phyloP scores from a whole-genome alignment of 2,797 vertebrate genomes.

The Lepidocolaptes lacrymiger region DNA sequence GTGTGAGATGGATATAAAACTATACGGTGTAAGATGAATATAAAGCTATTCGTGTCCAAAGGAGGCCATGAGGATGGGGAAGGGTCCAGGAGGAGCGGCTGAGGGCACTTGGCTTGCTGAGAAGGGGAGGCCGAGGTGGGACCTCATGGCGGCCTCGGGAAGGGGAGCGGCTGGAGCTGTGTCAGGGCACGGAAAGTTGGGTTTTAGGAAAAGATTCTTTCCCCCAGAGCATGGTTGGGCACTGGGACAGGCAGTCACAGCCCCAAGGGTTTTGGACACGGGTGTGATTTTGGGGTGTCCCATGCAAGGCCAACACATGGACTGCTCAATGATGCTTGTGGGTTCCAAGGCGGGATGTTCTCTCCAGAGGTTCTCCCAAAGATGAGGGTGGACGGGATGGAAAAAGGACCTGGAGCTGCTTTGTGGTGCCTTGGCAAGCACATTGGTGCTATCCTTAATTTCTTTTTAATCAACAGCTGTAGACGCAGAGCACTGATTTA shows the following conservation, averaged over 20 bases:
- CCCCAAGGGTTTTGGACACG: accelerated
- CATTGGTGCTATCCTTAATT: accelerated
- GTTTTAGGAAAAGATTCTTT: neutral
- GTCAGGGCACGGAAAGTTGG: too few species aligned
- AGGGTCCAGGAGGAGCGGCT: neutral
- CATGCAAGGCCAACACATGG: neutral
- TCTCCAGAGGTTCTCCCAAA: too few species aligned
- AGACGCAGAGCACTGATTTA: neutral
- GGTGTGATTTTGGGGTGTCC: neutral
- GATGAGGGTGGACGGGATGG: neutral
- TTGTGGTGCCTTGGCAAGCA: neutral
- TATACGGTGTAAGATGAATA: accelerated
- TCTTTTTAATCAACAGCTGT: neutral
- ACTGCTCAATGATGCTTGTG: too few species aligned
- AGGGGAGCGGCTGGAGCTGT: too few species aligned
- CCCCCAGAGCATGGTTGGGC: neutral
- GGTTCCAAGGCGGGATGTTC: neutral
- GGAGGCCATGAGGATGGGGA: neutral
- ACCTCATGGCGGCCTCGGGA: neutral
- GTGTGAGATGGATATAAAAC: neutral
- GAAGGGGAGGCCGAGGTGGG: neutral
- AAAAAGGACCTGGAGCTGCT: neutral
- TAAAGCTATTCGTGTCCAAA: neutral
- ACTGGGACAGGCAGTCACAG: neutral
- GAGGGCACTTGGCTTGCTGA: neutral